These are phyloP conservation scores for Diprion similis DNA, from an alignment of 1,140 invertebrate genomes.

Conservation along the genomic window DNA sequence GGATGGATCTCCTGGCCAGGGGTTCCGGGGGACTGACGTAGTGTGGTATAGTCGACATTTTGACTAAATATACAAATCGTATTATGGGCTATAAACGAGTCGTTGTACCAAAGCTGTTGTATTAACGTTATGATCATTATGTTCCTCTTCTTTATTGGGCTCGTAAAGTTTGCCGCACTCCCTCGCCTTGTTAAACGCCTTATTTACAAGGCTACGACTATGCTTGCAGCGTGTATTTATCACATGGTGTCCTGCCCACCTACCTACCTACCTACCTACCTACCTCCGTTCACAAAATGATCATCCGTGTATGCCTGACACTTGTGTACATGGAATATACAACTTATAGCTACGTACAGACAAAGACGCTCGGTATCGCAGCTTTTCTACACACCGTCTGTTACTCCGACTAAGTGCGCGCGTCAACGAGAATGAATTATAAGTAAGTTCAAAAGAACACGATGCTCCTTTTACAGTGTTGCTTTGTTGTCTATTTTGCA, in stretches of 20 bases:
- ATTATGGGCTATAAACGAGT: conserved; percentile 11
- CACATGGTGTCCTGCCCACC: not conserved
- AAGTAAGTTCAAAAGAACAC: not conserved
- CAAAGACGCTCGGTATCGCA: not conserved
- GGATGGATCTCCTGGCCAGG: no score
- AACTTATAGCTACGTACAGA: not conserved
- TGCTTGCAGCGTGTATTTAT: not conserved
- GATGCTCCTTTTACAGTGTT: not conserved
- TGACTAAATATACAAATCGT: conserved; percentile 13
- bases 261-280: not conserved
- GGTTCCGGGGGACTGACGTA: not conserved
- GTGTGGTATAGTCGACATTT: not conserved
- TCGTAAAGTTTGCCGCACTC: conserved; percentile 32
- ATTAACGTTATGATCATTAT: conserved; percentile 15
- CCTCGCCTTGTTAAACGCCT: conserved; percentile 3
- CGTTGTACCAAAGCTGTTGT: conserved; percentile 8
- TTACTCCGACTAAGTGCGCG: not conserved
- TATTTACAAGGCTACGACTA: not conserved
- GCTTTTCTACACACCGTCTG: not conserved
- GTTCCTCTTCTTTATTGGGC: conserved; percentile 31
- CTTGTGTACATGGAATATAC: not conserved
- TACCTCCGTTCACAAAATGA: not conserved
- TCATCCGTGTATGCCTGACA: not conserved
- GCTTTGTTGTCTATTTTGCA: not conserved
- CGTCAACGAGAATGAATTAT: conserved; percentile 4